Base-by-base conservation (phyloP, 1,140 invertebrate genomes). In the Amphibalanus amphitrite region DNA sequence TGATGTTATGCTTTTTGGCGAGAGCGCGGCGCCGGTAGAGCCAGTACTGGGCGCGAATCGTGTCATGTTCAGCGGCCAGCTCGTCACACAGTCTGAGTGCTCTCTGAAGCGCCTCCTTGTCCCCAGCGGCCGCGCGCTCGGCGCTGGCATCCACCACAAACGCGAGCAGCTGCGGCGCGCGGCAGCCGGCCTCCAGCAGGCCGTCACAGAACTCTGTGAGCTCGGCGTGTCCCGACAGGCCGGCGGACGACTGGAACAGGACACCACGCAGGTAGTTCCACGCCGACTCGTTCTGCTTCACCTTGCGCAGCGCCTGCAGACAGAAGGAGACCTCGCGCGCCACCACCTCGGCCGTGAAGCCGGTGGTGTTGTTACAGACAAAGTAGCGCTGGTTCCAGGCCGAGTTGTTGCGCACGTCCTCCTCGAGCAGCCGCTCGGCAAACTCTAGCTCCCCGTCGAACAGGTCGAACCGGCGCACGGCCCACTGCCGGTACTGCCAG, bases 361-460 rank as follows among this genome's bases (percentile, higher is more conserved):
- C 85, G 29, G 88, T 89, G 25, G 86, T 87, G 75, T 90, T 88
- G 65, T 74, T 86, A 20, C 23, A 28, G 15, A 98, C 88, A 82
- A 97, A 98, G 80, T 94, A 97, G 30, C 97, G 85, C 79, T 99
- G 95, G 83, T 99, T 99, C 96, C 97, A 99, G 0, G 96, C 97
- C 0, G 97, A 99, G 82, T 99, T 99, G 79, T 99, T 99, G 69
- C 93, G 84, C 72, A 96, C 86, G 84, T 99, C 97, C 69, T 92
- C 87, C 20, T 83, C 78, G 67, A 98, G 81, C 28, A 98, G 82
- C 67, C 83, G 79, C 73, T 93, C 88, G 0, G 91, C 86, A 81
- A 90, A 98, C 28, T 88, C 85, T 73, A 98, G 79, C 81, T 99
- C 96, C 26, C 87, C 85, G 13, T 91, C 87, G 81, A 87, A 96